These are phyloP conservation scores for Aethes cnicana DNA, from an alignment of 2,888 invertebrate species.

Conservation along the genomic window DNA sequence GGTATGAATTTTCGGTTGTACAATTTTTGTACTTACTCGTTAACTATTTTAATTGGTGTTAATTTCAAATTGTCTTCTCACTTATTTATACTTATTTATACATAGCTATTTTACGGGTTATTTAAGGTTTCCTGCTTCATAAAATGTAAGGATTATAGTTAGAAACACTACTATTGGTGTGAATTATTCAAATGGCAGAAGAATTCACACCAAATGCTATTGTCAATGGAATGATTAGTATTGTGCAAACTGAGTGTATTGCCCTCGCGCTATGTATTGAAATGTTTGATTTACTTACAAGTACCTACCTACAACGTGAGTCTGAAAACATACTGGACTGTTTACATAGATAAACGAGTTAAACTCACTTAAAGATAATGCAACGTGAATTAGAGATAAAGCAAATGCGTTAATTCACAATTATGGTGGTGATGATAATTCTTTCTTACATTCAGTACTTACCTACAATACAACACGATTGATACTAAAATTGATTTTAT, in stretches of 20 bases:
- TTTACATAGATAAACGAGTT: slow-evolving; percentile 42
- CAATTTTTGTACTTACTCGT: too few species aligned
- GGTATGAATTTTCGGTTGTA: too few species aligned
- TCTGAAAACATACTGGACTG: slow-evolving; percentile 37
- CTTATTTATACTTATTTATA: too few species aligned
- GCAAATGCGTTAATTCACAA: slow-evolving; percentile 8
- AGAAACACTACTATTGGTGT: too few species aligned
- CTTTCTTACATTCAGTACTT: too few species aligned
- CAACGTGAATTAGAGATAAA: slow-evolving; percentile 20
- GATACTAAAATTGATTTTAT: too few species aligned
- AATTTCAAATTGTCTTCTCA: too few species aligned
- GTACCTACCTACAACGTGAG: slow-evolving; percentile 24
- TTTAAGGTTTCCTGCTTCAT: too few species aligned
- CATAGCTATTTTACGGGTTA: too few species aligned
- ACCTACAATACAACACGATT: too few species aligned
- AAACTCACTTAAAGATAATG: slow-evolving; percentile 9
- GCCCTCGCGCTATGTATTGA: slow-evolving; percentile 23
- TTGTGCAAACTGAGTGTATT: slow-evolving; percentile 31
- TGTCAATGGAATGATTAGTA: slow-evolving; percentile 9
- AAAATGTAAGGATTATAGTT: too few species aligned
- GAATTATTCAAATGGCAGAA: background rate
- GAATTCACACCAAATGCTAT: slow-evolving; percentile 2
- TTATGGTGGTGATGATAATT: slow-evolving; percentile 6
- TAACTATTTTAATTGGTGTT: too few species aligned
- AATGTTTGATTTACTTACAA: slow-evolving; percentile 32